Conservation (phyloP, 2,888 invertebrate species). For the Aspidiotus rigidus region DNA sequence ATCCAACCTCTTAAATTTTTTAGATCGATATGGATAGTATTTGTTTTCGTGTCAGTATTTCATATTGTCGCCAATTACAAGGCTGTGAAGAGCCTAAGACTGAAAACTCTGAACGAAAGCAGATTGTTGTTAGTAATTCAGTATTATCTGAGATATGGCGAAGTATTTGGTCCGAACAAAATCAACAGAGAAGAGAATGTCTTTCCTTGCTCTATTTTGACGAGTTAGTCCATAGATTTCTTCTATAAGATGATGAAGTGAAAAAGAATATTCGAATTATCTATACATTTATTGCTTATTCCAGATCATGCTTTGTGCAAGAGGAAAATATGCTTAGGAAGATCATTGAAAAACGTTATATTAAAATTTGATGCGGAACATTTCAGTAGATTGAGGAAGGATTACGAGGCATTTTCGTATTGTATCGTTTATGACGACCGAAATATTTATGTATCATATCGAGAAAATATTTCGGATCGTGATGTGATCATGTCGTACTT, state of each 20-base stretch:
- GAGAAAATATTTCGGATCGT: conserved; percentile 46
- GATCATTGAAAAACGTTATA: conserved; percentile 46
- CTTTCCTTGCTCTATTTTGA: conserved; percentile 49
- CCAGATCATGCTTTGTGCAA: conserved; percentile 53
- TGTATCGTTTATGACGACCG: conserved; percentile 26
- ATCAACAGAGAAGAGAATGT: conserved; percentile 67
- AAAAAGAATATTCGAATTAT: neutral
- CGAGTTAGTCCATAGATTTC: conserved; percentile 39
- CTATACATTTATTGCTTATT: conserved; percentile 37
- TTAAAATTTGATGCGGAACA: conserved; percentile 3
- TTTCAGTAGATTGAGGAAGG: conserved; percentile 24
- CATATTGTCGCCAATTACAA: conserved; percentile 82
- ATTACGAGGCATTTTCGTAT: conserved; percentile 29
- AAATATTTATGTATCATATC: conserved; percentile 36
- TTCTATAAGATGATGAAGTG: neutral
- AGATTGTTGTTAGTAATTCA: conserved; percentile 62
- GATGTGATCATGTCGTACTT: conserved; percentile 61
- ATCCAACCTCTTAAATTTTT: conserved; percentile 38
- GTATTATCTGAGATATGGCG: conserved; percentile 54
- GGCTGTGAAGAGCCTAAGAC: conserved; percentile 70
- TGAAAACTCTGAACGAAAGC: conserved; percentile 71
- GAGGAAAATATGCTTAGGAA: conserved; percentile 53
- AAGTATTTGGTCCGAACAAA: conserved; percentile 52
- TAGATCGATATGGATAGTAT: conserved; percentile 65
- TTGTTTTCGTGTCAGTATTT: conserved; percentile 59